Evolutionary conservation across 2,797 vertebrate species (phyloP), one percentile per base, ranked within the genome.

Genomic region (Darevskia mixta): DNA sequence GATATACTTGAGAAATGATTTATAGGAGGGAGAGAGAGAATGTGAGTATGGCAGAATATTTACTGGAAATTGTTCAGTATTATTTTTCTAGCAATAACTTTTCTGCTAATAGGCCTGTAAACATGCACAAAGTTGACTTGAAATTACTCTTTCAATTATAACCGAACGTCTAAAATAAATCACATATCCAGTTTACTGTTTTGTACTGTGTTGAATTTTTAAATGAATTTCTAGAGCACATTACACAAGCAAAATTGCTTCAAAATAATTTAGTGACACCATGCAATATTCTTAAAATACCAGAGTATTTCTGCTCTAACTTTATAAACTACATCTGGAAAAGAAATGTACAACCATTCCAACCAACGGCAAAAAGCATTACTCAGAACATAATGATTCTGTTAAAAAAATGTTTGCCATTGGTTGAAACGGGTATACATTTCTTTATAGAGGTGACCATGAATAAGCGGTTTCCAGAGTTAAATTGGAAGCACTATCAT

Each of bases 61-160:
- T 86, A 23, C 35, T 91, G 91, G 91, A 95, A 95, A 90, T 84
- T 85, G 85, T 41, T 94, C n/a, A 90, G 75, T 89, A 90, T 91
- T 90, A 89, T 81, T 82, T n/a, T 82, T 66, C 88, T 89, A 86
- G 85, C 83, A 91, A 69, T 90, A 96, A 94, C 10, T 87, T 92
- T 67, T 95, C 75, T 94, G 64, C 90, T 93, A 94, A 90, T 83
- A 95, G 92, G 89, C 67, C 90, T 88, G 35, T 85, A 92, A 87
- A 83, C 55, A 83, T 88, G 78, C 25, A 73, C 43, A 90, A 88
- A 43, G 86, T 86, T 88, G 41, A 67, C 86, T 83, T 82, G 94
- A 84, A 92, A 94, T 86, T 90, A 89, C 89, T 83, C 86, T 75
- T 89, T 38, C 76, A 93, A 92, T 72, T 93, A 92, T 32, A 66